Evolutionary conservation across 2,797 vertebrate species (phyloP).

Genomic region (Melanotaenia boesemani): DNA sequence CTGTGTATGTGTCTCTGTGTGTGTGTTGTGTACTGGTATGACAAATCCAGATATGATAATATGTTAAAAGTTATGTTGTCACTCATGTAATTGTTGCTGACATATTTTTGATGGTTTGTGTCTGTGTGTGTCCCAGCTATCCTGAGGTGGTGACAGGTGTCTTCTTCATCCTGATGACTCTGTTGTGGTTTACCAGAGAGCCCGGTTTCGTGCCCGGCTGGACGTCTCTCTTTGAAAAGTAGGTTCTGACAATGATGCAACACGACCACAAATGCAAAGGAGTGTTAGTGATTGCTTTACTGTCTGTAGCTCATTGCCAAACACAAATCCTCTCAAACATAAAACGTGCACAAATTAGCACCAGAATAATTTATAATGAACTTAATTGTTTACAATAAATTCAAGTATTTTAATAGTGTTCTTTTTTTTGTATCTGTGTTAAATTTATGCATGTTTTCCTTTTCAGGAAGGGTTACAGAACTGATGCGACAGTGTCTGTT

Average conservation of each 20-base stretch:
- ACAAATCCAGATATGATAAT: constrained; percentile 13
- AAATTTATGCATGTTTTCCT: background rate
- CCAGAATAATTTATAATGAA: background rate
- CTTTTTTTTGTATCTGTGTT: background rate
- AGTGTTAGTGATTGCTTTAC: constrained; percentile 1
- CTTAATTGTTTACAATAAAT: background rate
- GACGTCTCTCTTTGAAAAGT: constrained; percentile 98
- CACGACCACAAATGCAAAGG: background rate
- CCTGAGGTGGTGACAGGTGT: constrained; percentile 96
- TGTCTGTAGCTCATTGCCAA: background rate
- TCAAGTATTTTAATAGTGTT: background rate
- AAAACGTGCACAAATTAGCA: background rate
- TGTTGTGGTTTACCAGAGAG: constrained; percentile 98
- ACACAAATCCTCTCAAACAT: background rate
- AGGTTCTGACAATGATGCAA: constrained; percentile 52
- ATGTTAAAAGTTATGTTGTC: constrained; percentile 4
- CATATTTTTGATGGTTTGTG: constrained; percentile 21
- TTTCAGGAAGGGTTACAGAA: constrained; percentile 94
- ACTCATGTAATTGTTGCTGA: constrained; percentile 32
- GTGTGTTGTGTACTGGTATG: too few species aligned
- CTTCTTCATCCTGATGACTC: constrained; percentile 96
- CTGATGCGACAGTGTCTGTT: constrained; percentile 95
- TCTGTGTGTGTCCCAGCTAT: constrained; percentile 82
- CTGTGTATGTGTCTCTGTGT: background rate
- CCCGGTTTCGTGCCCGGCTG: constrained; percentile 97